Evolutionary conservation across 1,140 invertebrate species (phyloP), one percentile per base, ranked within the genome.

Genomic region (Frieseomelitta varia): DNA sequence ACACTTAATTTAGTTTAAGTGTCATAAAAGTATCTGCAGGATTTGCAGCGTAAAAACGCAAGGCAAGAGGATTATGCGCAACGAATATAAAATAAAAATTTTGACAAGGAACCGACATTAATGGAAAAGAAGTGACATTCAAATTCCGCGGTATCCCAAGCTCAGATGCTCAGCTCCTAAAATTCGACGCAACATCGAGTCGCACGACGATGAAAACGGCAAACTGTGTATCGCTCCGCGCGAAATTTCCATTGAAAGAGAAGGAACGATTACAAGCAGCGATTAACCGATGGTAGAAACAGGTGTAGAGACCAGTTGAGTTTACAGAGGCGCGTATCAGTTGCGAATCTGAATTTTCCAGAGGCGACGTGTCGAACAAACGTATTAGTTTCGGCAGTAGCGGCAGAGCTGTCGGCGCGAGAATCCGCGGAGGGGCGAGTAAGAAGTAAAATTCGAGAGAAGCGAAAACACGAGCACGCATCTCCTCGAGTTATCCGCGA

Each of bases 401-500:
- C 4, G 6, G 39, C 6, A 6, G 6, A 8, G 39, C 39, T 4
- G 6, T 39, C n/a, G 39, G 39, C 39, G 39, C 39, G 39, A 6
- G 8, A 47, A 47, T 47, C 39, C 39, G 39, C 39, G 39, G 39
- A 47, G 6, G 30, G 4, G 4, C 17, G 27, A 55, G 30, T 51
- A 78, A 47, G 17, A 58, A 71, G 71, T 51, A 58, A 55, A 65
- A 58, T 58, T 55, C 39, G 39, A 47, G 39, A 47, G 39, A 47
- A 58, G 34, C 19, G 14, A 55, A 15, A 75, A 74, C 56, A 30
- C 55, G 30, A 27, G 71, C 81, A 65, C 55, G 79, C 77, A 69
- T 63, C 72, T 72, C 39, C 39, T 39, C 39, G 39, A n/a, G 53
- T n/a, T 56, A 56, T n/a, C 69, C 24, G 65, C 27, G 63, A 19